Evolutionary conservation across 2,888 invertebrate genomes (phyloP).

Genomic region (Lycia hirtaria): DNA sequence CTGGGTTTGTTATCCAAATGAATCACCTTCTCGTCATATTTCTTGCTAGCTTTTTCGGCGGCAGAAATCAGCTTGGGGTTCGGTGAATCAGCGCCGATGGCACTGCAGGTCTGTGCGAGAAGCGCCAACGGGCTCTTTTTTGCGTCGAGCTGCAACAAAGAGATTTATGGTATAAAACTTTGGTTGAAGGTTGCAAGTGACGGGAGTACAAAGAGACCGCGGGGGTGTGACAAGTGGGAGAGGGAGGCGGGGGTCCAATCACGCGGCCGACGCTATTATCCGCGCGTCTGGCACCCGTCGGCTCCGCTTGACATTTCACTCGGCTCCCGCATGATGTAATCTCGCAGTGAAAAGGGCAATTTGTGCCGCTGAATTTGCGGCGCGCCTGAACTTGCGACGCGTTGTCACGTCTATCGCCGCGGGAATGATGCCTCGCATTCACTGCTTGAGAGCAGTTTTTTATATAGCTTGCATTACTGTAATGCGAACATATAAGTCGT

Average conservation of each 20-base stretch:
- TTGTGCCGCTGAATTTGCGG: conserved; percentile 85
- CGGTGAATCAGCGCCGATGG: conserved; percentile 96
- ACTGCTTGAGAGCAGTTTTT: conserved; percentile 49
- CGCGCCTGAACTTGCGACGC: conserved; percentile 78
- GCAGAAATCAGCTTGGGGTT: conserved; percentile 91
- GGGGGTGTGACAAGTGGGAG: conserved; percentile 58
- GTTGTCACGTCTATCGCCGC: conserved; percentile 80
- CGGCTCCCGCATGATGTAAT: conserved; percentile 85
- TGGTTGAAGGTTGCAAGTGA: conserved; percentile 80
- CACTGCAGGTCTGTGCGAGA: conserved; percentile 98
- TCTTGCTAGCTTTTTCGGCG: conserved; percentile 89
- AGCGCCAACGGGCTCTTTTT: conserved; percentile 98
- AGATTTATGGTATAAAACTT: conserved; percentile 83
- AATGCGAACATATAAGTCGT: conserved; percentile 39
- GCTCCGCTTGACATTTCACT: conserved; percentile 86
- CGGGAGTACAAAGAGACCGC: conserved; percentile 80
- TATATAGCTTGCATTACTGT: conserved; percentile 38
- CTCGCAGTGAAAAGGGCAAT: conserved; percentile 86
- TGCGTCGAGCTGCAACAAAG: conserved; percentile 95
- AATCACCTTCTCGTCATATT: conserved; percentile 87
- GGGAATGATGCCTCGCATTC: conserved; percentile 46
- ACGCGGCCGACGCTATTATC: conserved; percentile 85
- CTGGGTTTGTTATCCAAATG: conserved; percentile 85
- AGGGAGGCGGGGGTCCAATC: conserved; percentile 78
- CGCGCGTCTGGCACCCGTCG: conserved; percentile 85